Base-by-base conservation (phyloP, 1,140 invertebrate genomes). In the Antheraea mylitta region DNA sequence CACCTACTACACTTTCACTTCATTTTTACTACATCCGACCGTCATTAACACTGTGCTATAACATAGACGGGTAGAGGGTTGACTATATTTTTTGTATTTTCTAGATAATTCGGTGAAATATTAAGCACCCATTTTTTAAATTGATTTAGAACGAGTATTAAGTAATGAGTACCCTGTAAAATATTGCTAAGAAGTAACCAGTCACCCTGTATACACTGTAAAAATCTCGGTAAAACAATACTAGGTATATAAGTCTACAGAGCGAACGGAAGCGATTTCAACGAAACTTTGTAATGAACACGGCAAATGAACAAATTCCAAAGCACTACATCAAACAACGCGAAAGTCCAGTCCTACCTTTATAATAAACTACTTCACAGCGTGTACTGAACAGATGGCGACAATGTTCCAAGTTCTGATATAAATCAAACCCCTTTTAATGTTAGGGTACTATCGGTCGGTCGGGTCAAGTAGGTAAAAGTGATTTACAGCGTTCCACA, bases 391-490 rank as follows among this genome's bases (percentile, higher is more conserved):
- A 81, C 87, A 87, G 83, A 81, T 87, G 85, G 76, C 76, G 83
- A 82, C 78, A 89, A 89, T 86, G 85, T 83, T 70, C 84, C 67
- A 89, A 89, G 77, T 89, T 89, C 63, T 72, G 73, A 53, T 80
- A 85, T 89, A 89, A 89, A 87, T 89, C 85, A 89, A 79, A 87
- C 86, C 85, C 45, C 82, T 85, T 89, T 88, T 90, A 87, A 86
- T 90, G 87, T 86, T 78, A 77, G 68, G 67, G 70, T 58, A 71
- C 82, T 83, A 86, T 89, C 79, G 85, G 81, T 83, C 71, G 72
- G 62, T 70, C 37, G 72, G 72, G 72, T 87, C 87, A 88, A 87
- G 82, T 80, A 82, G 78, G 76, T 80, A 82, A 77, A 76, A 77
- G 83, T 86, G 86, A 88, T 88, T 85, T 88, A 86, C 81, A 80